A percentile compares a stretch with the other conserved stretches of the same genome.
Conservation (phyloP, 2,113 vertebrate genomes). For the Ascaphus truei region DNA sequence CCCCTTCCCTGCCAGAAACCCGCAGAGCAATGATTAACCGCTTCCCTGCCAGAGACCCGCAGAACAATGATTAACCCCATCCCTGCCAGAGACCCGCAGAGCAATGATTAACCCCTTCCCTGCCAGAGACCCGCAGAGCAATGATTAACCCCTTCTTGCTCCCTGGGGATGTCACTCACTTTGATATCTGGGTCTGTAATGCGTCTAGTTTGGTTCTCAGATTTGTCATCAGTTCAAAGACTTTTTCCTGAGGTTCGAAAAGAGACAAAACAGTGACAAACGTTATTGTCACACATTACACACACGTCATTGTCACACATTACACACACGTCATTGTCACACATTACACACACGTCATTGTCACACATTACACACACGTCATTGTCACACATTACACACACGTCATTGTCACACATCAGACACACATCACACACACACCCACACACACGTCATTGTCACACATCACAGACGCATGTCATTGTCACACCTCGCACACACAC, state of each 20-base stretch:
- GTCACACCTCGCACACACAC: too few species aligned
- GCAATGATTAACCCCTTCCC: background rate
- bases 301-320: too few species aligned
- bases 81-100: background rate
- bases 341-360: too few species aligned
- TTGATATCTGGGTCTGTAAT: conserved; percentile 82
- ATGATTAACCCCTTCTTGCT: too few species aligned
- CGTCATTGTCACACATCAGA: too few species aligned
- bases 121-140: background rate
- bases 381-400: background rate
- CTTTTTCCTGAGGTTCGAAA: conserved; percentile 72
- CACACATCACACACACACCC: too few species aligned
- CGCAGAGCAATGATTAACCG: background rate
- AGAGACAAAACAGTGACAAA: background rate
- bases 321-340: too few species aligned
- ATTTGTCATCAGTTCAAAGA: conserved; percentile 81
- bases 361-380: background rate
- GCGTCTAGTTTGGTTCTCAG: conserved; percentile 82
- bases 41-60: too few species aligned
- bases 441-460: too few species aligned
- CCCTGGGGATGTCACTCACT: conserved; percentile 59
- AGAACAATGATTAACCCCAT: too few species aligned
- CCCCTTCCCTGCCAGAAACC: background rate
- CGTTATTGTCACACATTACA: too few species aligned
- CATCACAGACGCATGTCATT: too few species aligned